These are phyloP conservation scores for Lepidochitona cinerea DNA, from an alignment of 2,888 invertebrate genomes.

Conservation along the genomic window DNA sequence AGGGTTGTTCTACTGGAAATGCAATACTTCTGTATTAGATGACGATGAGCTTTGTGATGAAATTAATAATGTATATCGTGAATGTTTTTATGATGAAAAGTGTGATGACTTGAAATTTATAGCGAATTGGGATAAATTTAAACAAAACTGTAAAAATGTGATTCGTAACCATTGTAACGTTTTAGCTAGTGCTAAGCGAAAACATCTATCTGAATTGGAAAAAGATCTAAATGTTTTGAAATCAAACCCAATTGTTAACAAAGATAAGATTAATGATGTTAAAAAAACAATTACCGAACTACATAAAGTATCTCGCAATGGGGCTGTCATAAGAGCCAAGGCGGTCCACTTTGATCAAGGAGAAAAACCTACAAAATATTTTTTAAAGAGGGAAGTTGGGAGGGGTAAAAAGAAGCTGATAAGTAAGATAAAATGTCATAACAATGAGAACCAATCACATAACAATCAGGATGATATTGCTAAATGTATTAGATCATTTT, in stretches of 20 bases:
- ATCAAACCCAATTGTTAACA: background rate
- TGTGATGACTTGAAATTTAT: background rate
- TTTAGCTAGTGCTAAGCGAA: background rate
- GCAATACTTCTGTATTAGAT: background rate
- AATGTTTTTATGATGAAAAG: background rate
- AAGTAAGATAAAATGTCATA: background rate
- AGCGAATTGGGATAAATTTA: background rate
- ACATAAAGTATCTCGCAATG: background rate
- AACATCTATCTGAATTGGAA: background rate
- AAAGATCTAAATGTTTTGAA: background rate
- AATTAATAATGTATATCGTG: background rate
- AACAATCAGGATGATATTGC: background rate
- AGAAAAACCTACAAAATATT: background rate
- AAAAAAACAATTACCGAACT: background rate
- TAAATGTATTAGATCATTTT: background rate
- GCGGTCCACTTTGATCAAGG: background rate
- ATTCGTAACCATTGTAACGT: background rate
- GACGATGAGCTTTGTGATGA: background rate
- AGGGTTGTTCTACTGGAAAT: background rate
- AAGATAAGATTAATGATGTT: background rate
- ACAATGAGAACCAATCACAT: background rate
- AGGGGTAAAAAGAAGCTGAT: background rate
- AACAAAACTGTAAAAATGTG: background rate
- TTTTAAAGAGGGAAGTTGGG: background rate
- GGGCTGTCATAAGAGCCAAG: background rate